Evolutionary conservation across 1,140 invertebrate species (phyloP), one percentile per base, ranked within the genome.

Genomic region (Lasaia peninsularis): DNA sequence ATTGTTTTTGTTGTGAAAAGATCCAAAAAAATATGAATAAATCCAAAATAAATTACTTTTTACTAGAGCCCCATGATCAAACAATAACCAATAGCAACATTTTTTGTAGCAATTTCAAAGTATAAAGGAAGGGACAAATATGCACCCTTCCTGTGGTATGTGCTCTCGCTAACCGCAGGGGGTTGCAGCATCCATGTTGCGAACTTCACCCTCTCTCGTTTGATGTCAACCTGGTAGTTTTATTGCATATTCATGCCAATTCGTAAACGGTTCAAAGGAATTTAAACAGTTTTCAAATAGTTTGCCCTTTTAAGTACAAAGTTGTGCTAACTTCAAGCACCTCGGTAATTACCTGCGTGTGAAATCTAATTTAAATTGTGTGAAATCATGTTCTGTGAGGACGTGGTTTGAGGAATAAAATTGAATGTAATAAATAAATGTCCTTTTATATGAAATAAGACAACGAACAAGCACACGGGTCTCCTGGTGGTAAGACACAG

Each of bases 171-270:
- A 48, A 48, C 40, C 40, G n/a, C 40, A 21, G 40, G 40, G 40
- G 40, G 40, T 48, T 48, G 40, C 40, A 48, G 40, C 40, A 48
- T 48, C 40, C 40, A 48, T 18, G 11, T 48, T 48, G 40, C 40
- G 40, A 48, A 48, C 40, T 48, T 48, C 40, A 48, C 40, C 40
- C 18, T 21, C 24, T 6, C 18, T 18, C 40, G 18, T 48, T 21
- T 48, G 40, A 48, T 48, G 40, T 48, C 40, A 21, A 48, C 40
- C 40, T 48, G 40, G 40, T 48, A 48, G 40, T 48, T 48, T 48
- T 48, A 48, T 48, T 48, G 40, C 40, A 48, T 48, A 48, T 48
- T 48, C 40, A 48, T 48, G 40, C 40, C 40, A 48, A 48, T 48
- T 48, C 40, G 40, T 20, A 48, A 20, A 48, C 40, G 40, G 18